These are phyloP conservation scores for Strix uralensis DNA, from an alignment of 2,113 vertebrate species.

Conservation along the genomic window DNA sequence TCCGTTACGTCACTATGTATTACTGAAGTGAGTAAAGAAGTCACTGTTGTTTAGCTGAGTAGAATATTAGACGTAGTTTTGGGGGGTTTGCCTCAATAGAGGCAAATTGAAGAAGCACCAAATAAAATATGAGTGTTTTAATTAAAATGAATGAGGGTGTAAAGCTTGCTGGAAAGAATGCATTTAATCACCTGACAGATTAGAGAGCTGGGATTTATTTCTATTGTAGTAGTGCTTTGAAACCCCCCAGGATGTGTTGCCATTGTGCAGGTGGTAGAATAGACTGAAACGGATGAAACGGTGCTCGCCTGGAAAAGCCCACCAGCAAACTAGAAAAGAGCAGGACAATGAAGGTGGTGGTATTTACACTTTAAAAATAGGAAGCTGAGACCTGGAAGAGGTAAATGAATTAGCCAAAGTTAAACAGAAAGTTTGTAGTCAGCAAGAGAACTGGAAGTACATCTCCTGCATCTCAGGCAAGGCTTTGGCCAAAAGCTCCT, in stretches of 20 bases:
- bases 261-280: rapidly evolving
- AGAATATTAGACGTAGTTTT: background rate
- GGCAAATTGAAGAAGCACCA: background rate
- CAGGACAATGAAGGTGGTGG: background rate
- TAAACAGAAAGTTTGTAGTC: background rate
- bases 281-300: background rate
- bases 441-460: background rate
- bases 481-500: background rate
- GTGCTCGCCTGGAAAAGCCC: background rate
- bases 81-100: background rate
- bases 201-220: background rate
- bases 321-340: background rate
- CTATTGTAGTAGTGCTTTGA: background rate
- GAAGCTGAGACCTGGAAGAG: background rate
- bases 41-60: background rate
- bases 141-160: background rate
- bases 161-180: background rate
- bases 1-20: slow-evolving; percentile 59
- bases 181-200: background rate
- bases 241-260: background rate
- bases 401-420: background rate
- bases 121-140: background rate
- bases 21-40: slow-evolving; percentile 53
- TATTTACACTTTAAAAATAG: background rate
- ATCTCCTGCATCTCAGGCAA: background rate